A percentile compares a stretch with the other conserved stretches of the same genome.
phyloP scores from a whole-genome alignment of 1,140 invertebrate genomes.

The Apolygus lucorum region DNA sequence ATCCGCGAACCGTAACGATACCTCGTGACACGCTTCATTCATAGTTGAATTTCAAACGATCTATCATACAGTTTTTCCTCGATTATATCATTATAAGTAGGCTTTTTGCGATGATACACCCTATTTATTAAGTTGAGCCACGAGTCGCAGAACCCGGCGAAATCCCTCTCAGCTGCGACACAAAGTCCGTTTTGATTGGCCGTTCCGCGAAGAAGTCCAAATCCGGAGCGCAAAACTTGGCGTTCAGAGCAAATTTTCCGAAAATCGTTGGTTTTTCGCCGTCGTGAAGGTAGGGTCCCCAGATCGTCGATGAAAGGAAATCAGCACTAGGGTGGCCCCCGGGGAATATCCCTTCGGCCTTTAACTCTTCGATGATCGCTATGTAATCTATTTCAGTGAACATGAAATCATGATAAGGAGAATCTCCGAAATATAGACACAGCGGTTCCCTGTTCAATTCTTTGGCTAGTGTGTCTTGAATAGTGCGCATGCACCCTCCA shows the following conservation, averaged over 20 bases:
- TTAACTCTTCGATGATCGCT: constrained; percentile 62
- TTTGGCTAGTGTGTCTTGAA: not conserved
- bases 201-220: not conserved
- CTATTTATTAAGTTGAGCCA: too few relatives aligned
- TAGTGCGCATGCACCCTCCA: not conserved
- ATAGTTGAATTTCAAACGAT: too few relatives aligned
- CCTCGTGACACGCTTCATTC: too few relatives aligned
- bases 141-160: too few relatives aligned
- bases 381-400: constrained; percentile 55
- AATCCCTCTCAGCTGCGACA: too few relatives aligned
- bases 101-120: too few relatives aligned
- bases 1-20: too few relatives aligned
- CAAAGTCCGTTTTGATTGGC: too few relatives aligned
- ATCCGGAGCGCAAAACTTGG: not conserved
- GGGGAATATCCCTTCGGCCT: constrained; percentile 47
- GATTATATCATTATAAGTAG: too few relatives aligned
- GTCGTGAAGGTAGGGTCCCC: constrained; percentile 59
- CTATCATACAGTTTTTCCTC: too few relatives aligned
- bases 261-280: constrained; percentile 47
- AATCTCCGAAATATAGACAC: constrained; percentile 68
- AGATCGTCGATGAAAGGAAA: constrained; percentile 50
- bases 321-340: constrained; percentile 43
- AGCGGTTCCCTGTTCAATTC: constrained; percentile 45
- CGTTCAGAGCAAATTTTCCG: constrained; percentile 42
- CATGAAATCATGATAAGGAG: constrained; percentile 57